Conservation (phyloP, 2,113 vertebrate genomes). For the Ceyx melanurus region DNA sequence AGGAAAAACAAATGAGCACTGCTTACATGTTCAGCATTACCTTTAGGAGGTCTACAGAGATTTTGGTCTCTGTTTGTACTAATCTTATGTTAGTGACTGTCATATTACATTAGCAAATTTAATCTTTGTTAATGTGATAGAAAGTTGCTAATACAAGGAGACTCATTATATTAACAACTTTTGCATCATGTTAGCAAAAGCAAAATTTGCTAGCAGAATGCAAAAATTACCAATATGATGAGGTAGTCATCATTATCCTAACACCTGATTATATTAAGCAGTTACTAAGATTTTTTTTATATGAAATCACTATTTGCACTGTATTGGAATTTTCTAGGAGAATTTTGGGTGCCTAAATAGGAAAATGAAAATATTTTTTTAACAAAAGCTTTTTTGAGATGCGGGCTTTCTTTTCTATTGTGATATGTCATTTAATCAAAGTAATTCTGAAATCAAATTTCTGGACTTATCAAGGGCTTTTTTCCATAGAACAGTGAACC, state of each 20-base stretch:
- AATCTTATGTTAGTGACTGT: conserved; percentile 72
- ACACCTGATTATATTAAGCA: conserved; percentile 57
- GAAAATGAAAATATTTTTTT: background rate
- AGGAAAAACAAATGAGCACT: conserved; percentile 48
- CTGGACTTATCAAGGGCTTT: background rate
- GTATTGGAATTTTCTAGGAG: background rate
- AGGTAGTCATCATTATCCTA: conserved; percentile 65
- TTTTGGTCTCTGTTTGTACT: conserved; percentile 68
- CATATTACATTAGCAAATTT: conserved; percentile 76
- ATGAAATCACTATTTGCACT: background rate
- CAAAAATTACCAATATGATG: conserved; percentile 69
- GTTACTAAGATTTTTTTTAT: background rate
- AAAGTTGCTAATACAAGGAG: conserved; percentile 80
- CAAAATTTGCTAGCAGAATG: conserved; percentile 74
- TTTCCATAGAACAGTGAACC: background rate
- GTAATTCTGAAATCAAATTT: background rate
- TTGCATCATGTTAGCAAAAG: conserved; percentile 72
- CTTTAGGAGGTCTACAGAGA: conserved; percentile 69
- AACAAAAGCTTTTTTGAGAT: background rate
- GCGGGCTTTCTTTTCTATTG: background rate
- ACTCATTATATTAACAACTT: conserved; percentile 77
- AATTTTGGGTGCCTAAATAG: background rate
- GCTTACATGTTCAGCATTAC: conserved; percentile 68
- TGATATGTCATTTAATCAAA: background rate
- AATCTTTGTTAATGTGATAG: conserved; percentile 76